Evolutionary conservation across 2,888 invertebrate genomes (phyloP), one percentile per base, ranked within the genome.

Genomic region (Mythimna albipuncta): DNA sequence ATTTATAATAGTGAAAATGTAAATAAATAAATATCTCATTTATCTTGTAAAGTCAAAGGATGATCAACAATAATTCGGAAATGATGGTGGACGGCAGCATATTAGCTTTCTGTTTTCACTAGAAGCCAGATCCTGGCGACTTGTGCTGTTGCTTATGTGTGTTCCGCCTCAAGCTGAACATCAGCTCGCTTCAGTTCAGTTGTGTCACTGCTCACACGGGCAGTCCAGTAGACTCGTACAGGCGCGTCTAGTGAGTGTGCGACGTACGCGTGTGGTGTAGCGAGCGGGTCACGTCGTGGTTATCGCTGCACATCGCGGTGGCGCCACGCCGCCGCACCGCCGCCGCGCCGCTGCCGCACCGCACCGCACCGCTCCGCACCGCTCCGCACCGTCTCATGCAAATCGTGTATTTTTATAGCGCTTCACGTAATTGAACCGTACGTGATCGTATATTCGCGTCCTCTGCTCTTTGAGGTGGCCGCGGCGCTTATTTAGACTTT

Each of bases 271-370:
- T 11, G 54, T 44, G 32, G 57, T 52, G 72, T 61, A 64, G 75
- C 63, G 65, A 59, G 59, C 68, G 69, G 47, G 82, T 75, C 79
- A 81, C 82, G 84, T 80, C 75, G 78, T 55, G 57, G 87, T 82
- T 87, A 89, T 89, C 89, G 77, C 77, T 83, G 87, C 88, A 80
- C 84, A 87, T 88, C 88, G 72, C 83, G 82, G 82, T 85, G 81
- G 71, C 79, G 75, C 73, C 66, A 50, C 71, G 77, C 77, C 67
- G 77, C 77, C 67, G 68, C 57, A 83, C 86, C 87, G 86, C 87
- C 47, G 72, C 77, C 69, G 76, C 83, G 75, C 80, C 85, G 76
- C 77, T 80, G 63, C 72, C 78, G 54, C 75, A 64, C 72, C 55
- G 41, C 64, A 65, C 77, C 64, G 62, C 75, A 65, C 69, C 57